Evolutionary conservation across 2,113 vertebrate genomes (phyloP).

Genomic region (Noctilio leporinus): DNA sequence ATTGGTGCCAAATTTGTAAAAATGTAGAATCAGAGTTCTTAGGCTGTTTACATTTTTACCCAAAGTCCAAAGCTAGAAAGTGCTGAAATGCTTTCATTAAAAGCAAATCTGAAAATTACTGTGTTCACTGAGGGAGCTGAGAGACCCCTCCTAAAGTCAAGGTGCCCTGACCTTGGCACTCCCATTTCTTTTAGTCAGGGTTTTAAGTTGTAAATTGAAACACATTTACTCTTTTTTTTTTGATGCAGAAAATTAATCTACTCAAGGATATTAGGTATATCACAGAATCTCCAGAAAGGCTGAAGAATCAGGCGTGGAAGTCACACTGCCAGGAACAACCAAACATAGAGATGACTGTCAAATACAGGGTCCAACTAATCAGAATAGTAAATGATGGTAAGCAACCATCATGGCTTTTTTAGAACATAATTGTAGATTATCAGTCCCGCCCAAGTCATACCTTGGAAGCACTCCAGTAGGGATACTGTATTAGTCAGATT

Average conservation of each 20-base stretch:
- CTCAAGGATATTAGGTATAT: not conserved
- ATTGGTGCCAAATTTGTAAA: not conserved
- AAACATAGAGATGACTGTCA: not conserved
- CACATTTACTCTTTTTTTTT: not conserved
- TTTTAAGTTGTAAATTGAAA: not conserved
- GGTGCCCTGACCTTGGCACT: not conserved
- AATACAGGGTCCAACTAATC: not conserved
- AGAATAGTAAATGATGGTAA: not conserved
- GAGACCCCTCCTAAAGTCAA: not conserved
- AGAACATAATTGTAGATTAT: not conserved
- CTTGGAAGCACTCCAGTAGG: not conserved
- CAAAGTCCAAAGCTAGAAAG: constrained; percentile 21
- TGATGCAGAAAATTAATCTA: not conserved
- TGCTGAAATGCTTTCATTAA: not conserved
- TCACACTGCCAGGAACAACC: not conserved
- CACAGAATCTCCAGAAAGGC: not conserved
- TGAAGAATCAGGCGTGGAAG: not conserved
- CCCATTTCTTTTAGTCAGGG: not conserved
- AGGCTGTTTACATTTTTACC: constrained; percentile 1
- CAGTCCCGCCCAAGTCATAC: not conserved
- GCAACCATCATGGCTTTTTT: not conserved
- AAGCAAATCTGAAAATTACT: not conserved
- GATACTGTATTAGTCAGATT: not conserved
- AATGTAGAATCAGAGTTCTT: not conserved
- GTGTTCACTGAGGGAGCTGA: not conserved